Base-by-base conservation (phyloP, 2,888 invertebrate genomes). In the Thera britannica region DNA sequence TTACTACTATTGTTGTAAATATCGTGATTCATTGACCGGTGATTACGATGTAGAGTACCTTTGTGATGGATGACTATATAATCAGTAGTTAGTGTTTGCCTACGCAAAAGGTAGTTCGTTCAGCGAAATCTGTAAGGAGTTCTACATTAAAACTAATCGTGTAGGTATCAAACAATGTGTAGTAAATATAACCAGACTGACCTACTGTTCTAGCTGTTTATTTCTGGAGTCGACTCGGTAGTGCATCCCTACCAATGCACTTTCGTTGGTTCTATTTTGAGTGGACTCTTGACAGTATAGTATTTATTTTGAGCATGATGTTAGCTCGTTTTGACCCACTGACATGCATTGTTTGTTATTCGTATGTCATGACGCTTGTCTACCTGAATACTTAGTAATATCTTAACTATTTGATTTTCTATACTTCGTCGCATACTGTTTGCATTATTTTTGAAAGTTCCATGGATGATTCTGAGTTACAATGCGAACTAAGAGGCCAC, bases 301-400 rank as follows among this genome's bases (percentile, higher is more conserved):
- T 52, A 83, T 87, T 84, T 90, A 90, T 90, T 90, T 90, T 75
- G 81, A 83, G 85, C 83, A 74, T 77, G 78, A 79, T 82, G 84
- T 81, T 83, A 85, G 86, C 86, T 63, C 34, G 79, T 88, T 85
- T 83, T 92, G 90, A 92, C 91, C 90, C 85, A 92, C 82, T 90
- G 86, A 78, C 83, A 83, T 82, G 83, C 78, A 82, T 84, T 86
- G 41, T 7, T 0, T 41, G 87, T 88, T 85, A 85, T 87, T 85
- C 81, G 82, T 84, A 79, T 84, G 68, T 49, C 61, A 49, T 54
- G 79, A 74, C 57, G 81, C 73, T 72, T 48, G 48, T 75, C 73
- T 83, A n/a, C 38, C 86, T 83, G 83, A 78, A 80, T 86, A 88
- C 84, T 83, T 81, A 11, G 9, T 48, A 11, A 36, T 46, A 51